Conservation (phyloP, 2,888 invertebrate genomes). For the Spialia ferax region DNA sequence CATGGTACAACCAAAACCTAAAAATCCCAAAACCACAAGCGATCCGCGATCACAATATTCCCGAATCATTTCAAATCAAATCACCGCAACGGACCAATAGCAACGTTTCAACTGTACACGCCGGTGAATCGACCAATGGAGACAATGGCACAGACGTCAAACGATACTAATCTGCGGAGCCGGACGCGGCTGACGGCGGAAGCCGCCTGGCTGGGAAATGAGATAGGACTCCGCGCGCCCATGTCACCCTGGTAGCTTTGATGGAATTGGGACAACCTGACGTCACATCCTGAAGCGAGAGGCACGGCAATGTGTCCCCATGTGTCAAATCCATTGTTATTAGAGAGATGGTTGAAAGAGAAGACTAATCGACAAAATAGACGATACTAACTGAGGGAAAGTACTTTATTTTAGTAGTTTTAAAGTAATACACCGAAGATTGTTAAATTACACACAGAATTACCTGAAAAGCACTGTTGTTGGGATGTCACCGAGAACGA, state of each 20-base stretch:
- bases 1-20: too few species aligned
- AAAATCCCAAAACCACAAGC: background rate
- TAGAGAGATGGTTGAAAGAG: too few species aligned
- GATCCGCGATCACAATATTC: background rate
- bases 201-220: conserved; percentile 85
- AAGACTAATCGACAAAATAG: background rate
- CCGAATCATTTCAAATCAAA: background rate
- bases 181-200: conserved; percentile 82
- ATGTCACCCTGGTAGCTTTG: conserved; percentile 60
- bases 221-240: conserved; percentile 77
- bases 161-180: conserved; percentile 85
- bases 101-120: conserved; percentile 35
- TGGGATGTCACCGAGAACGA: too few species aligned
- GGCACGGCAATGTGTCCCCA: conserved; percentile 1
- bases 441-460: too few species aligned
- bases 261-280: conserved; percentile 66
- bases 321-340: background rate
- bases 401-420: too few species aligned
- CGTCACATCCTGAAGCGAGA: conserved; percentile 44
- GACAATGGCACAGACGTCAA: conserved; percentile 80
- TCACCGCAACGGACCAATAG: conserved; percentile 26
- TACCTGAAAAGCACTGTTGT: too few species aligned
- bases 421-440: too few species aligned
- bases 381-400: too few species aligned
- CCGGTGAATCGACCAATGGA: conserved; percentile 67